These are phyloP conservation scores for Indri indri DNA, from an alignment of 2,113 vertebrate genomes.

Conservation along the genomic window DNA sequence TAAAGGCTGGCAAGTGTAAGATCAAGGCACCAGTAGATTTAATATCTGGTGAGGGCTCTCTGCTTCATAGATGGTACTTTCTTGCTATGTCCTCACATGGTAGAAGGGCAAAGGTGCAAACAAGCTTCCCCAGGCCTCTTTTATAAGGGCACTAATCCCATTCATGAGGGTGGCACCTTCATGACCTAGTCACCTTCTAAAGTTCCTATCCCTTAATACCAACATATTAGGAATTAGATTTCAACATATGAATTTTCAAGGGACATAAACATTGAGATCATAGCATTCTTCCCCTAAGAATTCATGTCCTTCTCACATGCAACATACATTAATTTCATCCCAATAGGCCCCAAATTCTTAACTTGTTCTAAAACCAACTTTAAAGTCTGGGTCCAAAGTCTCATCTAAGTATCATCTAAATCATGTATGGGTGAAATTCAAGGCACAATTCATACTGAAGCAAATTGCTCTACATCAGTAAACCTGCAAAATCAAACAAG, in stretches of 20 bases:
- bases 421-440: not conserved
- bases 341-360: not conserved
- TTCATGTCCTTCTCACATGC: not conserved
- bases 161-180: not conserved
- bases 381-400: not conserved
- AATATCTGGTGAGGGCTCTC: not conserved
- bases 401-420: not conserved
- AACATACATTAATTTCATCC: not conserved
- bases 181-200: not conserved
- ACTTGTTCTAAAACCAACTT: not conserved
- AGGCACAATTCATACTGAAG: not conserved
- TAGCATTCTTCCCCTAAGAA: not conserved
- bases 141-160: not conserved
- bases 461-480: not conserved
- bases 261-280: not conserved
- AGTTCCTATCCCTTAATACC: not conserved
- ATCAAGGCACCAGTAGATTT: not conserved
- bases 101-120: not conserved
- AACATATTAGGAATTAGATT: not conserved
- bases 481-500: not conserved
- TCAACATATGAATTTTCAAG: not conserved
- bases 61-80: not conserved
- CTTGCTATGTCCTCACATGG: no score
- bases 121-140: not conserved
- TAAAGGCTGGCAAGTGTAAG: not conserved